Base-by-base conservation (phyloP, 2,888 invertebrate genomes). In the Tipula unca region DNA sequence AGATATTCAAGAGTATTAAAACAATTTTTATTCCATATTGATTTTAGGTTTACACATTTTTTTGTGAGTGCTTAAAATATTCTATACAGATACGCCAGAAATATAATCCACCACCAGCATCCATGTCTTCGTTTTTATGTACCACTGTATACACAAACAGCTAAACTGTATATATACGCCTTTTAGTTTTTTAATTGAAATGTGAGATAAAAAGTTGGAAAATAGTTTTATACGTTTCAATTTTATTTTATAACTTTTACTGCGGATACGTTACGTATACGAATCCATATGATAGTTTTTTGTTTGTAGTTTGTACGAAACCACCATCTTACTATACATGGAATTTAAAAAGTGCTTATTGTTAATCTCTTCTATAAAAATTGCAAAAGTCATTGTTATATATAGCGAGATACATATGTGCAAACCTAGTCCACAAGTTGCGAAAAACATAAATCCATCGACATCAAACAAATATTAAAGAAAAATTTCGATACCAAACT, bases 101-200 rank as follows among this genome's bases (percentile, higher is more conserved):
- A 25, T 69, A 69, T 25, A 69, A 69, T 69, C 69, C 25, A 32
- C 17, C 17, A 69, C 25, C 25, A 69, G 20, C 69, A 69, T 25
- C 25, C 25, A 69, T 48, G 48, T 48, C 48, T 39, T 39, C 39
- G 13, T 39, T 10, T 39, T 39, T 39, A 39, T 39, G 39, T 39
- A 39, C 13, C 0, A 6, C 39, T 10, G 39, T 32, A 32, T 32
- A 1, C 17, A 6, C 48, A 69, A 69, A 6, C 48, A 69, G 25
- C 25, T 20, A 25, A 48, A 48, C 48, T 69, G 1, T 48, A 48
- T 17, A 48, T 17, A 17, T 69, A 25, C 69, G 25, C 69, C 69
- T 69, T 69, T 69, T 69, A 25, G 69, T 69, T 69, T 69, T 69
- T 69, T 69, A 69, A 69, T 69, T 69, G 69, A 69, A 69, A 69